Percentiles rank a stretch among this genome's conserved stretches.
Evolutionary conservation across 2,888 invertebrate species (phyloP).

Genomic region (Antheraea assamensis): DNA sequence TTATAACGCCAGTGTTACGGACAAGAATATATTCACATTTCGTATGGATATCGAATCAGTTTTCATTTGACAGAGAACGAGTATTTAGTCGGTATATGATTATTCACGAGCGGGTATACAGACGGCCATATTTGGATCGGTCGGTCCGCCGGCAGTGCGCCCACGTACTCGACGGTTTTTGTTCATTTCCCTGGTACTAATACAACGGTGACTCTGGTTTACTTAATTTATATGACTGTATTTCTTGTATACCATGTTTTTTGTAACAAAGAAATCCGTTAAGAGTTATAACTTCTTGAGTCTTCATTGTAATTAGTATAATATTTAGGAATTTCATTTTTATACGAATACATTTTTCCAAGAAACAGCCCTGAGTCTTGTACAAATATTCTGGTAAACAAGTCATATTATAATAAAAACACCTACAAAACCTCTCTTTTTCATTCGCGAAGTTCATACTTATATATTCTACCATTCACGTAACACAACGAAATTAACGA

Average conservation of each 20-base stretch:
- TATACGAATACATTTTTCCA: too few species aligned
- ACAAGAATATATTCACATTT: background rate
- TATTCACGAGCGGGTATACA: conserved; percentile 39
- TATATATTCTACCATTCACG: too few species aligned
- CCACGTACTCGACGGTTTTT: conserved; percentile 43
- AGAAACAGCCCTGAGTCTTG: too few species aligned
- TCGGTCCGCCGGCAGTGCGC: conserved; percentile 37
- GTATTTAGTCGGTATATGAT: conserved; percentile 27
- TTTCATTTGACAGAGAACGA: background rate
- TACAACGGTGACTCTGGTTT: background rate
- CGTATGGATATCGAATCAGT: background rate
- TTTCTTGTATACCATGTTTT: background rate
- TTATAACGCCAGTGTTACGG: background rate
- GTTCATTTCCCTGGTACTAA: conserved; percentile 33
- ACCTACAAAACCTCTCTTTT: too few species aligned
- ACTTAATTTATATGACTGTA: background rate
- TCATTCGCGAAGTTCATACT: too few species aligned
- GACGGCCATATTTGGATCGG: conserved; percentile 47
- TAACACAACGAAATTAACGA: too few species aligned
- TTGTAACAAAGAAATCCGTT: background rate
- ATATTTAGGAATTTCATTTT: too few species aligned
- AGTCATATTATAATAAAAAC: too few species aligned
- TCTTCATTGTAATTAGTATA: too few species aligned
- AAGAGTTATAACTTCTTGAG: background rate
- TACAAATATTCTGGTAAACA: too few species aligned